These are phyloP conservation scores for Pseudois nayaur DNA, from an alignment of 2,113 vertebrate species.

Conservation along the genomic window DNA sequence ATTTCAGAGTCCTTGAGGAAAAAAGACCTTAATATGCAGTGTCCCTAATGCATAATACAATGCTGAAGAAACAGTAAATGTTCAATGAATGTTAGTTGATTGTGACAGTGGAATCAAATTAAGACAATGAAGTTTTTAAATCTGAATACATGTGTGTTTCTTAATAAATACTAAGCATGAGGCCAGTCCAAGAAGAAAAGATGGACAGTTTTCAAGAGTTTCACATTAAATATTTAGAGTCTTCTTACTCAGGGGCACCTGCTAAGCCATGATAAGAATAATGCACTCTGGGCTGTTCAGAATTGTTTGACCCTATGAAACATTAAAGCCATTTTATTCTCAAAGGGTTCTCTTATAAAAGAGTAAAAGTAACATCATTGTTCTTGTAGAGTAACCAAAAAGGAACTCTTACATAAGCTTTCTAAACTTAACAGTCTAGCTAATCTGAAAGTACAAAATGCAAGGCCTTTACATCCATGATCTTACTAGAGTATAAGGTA, in stretches of 20 bases:
- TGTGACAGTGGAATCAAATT: background rate
- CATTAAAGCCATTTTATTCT: slow-evolving; percentile 62
- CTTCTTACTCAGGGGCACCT: slow-evolving; percentile 47
- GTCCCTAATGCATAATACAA: slow-evolving; percentile 10
- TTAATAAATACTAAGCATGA: slow-evolving; percentile 22
- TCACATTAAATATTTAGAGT: slow-evolving; percentile 64
- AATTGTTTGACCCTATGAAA: slow-evolving; percentile 63
- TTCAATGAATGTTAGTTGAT: slow-evolving; percentile 23
- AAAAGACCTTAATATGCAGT: background rate
- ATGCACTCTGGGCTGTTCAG: slow-evolving; percentile 43
- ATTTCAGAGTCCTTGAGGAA: slow-evolving; percentile 18
- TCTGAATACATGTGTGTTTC: background rate
- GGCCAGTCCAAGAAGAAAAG: slow-evolving; percentile 1
- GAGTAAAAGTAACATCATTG: slow-evolving; percentile 44
- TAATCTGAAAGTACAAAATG: background rate
- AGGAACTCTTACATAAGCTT: slow-evolving; percentile 23
- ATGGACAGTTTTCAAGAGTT: background rate
- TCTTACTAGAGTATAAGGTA: background rate
- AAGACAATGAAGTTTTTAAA: slow-evolving; percentile 42
- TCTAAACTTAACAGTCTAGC: slow-evolving; percentile 7
- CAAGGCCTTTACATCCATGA: background rate
- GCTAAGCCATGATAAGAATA: slow-evolving; percentile 63
- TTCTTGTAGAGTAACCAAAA: slow-evolving; percentile 35
- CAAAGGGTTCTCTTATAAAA: slow-evolving; percentile 37
- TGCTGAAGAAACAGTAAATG: background rate